Evolutionary conservation across 2,113 vertebrate genomes (phyloP).

Genomic region (Hippocampus comes): DNA sequence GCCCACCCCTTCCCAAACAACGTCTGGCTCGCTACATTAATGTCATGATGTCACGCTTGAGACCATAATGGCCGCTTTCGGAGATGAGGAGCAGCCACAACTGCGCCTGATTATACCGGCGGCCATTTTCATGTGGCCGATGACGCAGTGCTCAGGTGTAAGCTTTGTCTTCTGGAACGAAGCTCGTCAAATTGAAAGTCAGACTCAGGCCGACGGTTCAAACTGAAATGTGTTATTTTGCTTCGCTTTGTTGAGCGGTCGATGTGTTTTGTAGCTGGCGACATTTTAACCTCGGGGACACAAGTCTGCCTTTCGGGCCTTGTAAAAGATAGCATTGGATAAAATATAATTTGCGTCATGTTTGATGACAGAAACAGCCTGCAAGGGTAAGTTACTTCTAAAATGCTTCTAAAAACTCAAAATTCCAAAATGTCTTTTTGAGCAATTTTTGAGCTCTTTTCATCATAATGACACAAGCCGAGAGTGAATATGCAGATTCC

Average conservation of each 20-base stretch:
- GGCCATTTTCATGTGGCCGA: slow-evolving; percentile 30
- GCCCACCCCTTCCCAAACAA: too few species aligned
- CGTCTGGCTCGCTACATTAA: background rate
- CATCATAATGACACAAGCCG: too few species aligned
- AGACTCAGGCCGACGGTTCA: background rate
- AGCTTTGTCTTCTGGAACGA: slow-evolving; percentile 16
- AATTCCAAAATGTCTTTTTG: too few species aligned
- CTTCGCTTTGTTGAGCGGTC: background rate
- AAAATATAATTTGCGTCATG: background rate
- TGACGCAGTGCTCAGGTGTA: slow-evolving; percentile 50
- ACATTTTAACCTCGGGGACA: background rate
- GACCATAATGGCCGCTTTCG: slow-evolving; percentile 1
- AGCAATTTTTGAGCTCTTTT: too few species aligned
- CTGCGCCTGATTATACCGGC: too few species aligned
- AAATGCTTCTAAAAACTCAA: background rate
- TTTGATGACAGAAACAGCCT: background rate
- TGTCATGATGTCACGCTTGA: background rate
- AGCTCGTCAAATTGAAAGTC: background rate
- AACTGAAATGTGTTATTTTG: background rate
- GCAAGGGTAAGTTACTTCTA: background rate
- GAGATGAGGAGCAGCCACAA: too few species aligned
- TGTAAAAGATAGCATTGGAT: background rate
- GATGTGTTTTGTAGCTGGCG: background rate
- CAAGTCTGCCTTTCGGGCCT: background rate
- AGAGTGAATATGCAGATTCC: too few species aligned